Conservation (phyloP, 2,888 invertebrate genomes). For the Ormyrus pomaceus region DNA sequence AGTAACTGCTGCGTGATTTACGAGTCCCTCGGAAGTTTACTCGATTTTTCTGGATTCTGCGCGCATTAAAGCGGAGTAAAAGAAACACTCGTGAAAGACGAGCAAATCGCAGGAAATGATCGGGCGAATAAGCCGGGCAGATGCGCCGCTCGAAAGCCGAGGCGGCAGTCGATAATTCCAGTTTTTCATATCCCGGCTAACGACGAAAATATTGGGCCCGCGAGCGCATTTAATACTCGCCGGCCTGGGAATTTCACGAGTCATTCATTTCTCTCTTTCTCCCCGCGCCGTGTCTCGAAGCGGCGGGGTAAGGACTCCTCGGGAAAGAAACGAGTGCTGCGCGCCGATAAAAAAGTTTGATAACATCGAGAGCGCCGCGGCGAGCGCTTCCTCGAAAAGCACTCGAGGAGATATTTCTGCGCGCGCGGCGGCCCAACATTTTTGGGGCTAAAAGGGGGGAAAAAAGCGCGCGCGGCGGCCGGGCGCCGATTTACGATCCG, state of each 20-base stretch:
- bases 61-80: too few species aligned
- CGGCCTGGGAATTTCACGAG: conserved; percentile 14
- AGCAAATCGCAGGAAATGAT: too few species aligned
- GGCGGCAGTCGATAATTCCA: conserved; percentile 5
- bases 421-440: conserved; percentile 12
- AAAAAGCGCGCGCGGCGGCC: conserved; percentile 5
- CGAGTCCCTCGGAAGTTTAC: too few species aligned
- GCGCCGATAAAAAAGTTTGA: conserved; percentile 56
- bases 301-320: not conserved
- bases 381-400: conserved; percentile 49
- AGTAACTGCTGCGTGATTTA: too few species aligned
- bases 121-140: too few species aligned
- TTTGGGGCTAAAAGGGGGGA: conserved; percentile 23
- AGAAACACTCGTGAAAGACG: too few species aligned
- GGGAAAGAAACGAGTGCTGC: conserved; percentile 50
- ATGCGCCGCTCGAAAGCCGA: too few species aligned
- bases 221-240: not conserved
- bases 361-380: conserved; percentile 50
- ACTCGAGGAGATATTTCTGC: conserved; percentile 52
- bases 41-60: too few species aligned
- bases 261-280: conserved; percentile 18
- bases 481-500: conserved; percentile 54
- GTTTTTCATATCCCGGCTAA: not conserved
- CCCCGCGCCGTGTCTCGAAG: not conserved
- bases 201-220: conserved; percentile 26